Evolutionary conservation across 2,888 invertebrate species (phyloP), one percentile per base, ranked within the genome.

Genomic region (Azorinus chamasolen): DNA sequence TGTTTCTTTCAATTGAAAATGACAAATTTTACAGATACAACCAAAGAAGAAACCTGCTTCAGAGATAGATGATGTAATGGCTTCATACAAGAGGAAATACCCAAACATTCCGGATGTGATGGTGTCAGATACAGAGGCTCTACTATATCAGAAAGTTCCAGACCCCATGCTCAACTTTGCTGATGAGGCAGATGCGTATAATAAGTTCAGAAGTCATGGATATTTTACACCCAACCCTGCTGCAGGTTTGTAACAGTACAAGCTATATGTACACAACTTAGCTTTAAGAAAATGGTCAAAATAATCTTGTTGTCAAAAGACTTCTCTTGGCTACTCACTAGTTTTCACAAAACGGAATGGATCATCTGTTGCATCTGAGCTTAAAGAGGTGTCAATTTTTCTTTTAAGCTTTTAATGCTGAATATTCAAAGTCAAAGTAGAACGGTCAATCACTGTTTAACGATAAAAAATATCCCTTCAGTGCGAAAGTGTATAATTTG

Each of bases 101-200:
- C 90, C 90, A 32, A 90, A 90, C 80, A 89, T 90, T 61, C 87
- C 89, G 12, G 80, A 83, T 55, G 82, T 83, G 20, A 63, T 68
- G 22, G 69, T 74, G 12, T 54, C 72, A 0, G 51, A 55, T n/a
- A 48, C 61, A 27, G 72, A 79, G 8, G 70, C 45, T 14, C 27
- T 54, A 25, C 64, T 41, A 5, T 51, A 61, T 18, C 64, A 65
- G 22, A 71, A 68, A 37, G 63, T 83, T 51, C 66, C 62, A 46
- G 91, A 91, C 71, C 84, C 85, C 1, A 90, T 91, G 59, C 80
- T 91, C 22, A 79, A 88, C 65, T 91, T 87, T 62, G 68, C 84
- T 54, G 92, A 92, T 83, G 91, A 92, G 66, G 78, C 86, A 16
- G 91, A 91, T 14, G 92, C 91, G 0, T 91, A 90, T 82, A 88